Evolutionary conservation across 2,797 vertebrate species (phyloP).

Genomic region (Lates japonicus): DNA sequence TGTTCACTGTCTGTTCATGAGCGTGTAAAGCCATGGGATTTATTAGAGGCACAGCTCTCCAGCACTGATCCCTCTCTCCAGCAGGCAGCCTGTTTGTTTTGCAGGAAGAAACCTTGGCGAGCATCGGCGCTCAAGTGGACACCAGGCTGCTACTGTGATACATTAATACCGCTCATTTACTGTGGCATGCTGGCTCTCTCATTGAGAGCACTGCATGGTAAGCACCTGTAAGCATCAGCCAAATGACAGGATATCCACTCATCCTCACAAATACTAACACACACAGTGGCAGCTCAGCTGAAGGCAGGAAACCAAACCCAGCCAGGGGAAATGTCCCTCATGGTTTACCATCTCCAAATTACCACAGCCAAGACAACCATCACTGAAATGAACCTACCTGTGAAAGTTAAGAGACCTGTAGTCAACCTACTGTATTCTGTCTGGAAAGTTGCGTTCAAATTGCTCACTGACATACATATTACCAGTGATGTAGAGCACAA

Average conservation of each 20-base stretch:
- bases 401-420: constrained; percentile 12
- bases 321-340: background rate
- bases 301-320: constrained; percentile 24
- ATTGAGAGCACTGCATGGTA: constrained; percentile 28
- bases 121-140: constrained; percentile 57
- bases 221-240: constrained; percentile 63
- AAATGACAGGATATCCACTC: constrained; percentile 51
- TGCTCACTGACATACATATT: background rate
- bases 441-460: constrained; percentile 3
- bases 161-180: constrained; percentile 64
- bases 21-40: constrained; percentile 49
- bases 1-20: constrained; percentile 43
- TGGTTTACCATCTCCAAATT: constrained; percentile 1
- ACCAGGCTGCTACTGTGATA: constrained; percentile 58
- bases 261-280: constrained; percentile 37
- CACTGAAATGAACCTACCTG: background rate
- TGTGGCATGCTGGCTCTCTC: background rate
- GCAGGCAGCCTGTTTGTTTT: constrained; percentile 69
- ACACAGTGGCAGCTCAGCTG: constrained; percentile 4
- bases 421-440: background rate
- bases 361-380: background rate
- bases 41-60: constrained; percentile 52
- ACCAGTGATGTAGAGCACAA: background rate
- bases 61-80: constrained; percentile 48
- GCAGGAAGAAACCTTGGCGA: constrained; percentile 42